A percentile compares a stretch with the other conserved stretches of the same genome.
phyloP scores from a whole-genome alignment of 2,888 invertebrate genomes.

The Rhogogaster chlorosoma region DNA sequence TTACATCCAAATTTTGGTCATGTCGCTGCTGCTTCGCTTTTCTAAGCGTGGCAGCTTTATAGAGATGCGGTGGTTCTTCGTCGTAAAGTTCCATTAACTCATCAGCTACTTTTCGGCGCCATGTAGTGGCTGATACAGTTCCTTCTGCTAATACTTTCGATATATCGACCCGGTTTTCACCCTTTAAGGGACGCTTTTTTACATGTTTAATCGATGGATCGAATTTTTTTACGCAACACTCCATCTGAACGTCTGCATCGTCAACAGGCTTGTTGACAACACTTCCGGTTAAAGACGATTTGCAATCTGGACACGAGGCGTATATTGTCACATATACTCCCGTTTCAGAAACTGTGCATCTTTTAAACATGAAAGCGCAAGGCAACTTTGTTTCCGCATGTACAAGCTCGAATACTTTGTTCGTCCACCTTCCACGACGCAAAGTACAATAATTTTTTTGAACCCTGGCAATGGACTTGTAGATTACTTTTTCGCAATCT shows the following conservation, averaged over 20 bases:
- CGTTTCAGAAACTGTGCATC: not conserved
- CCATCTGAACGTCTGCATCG: not conserved
- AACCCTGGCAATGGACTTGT: not conserved
- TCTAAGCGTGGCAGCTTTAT: not conserved
- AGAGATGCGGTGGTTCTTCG: not conserved
- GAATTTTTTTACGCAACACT: not conserved
- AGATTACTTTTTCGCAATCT: not conserved
- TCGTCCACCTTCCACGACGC: slow-evolving; percentile 12
- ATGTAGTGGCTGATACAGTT: not conserved
- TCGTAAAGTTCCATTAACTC: not conserved
- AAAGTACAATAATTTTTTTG: not conserved
- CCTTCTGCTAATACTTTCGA: not conserved
- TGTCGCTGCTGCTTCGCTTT: not conserved
- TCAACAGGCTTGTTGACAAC: not conserved
- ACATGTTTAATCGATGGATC: not conserved
- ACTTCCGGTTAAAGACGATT: not conserved
- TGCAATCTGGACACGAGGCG: not conserved
- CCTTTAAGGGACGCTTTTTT: not conserved
- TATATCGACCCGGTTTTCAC: not conserved
- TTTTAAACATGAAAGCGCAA: not conserved
- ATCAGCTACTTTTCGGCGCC: not conserved
- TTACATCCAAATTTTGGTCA: not conserved
- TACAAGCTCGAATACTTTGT: not conserved
- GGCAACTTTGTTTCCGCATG: not conserved
- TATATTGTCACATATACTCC: not conserved